Evolutionary conservation across 2,888 invertebrate species (phyloP).

Genomic region (Coelinius sp.): DNA sequence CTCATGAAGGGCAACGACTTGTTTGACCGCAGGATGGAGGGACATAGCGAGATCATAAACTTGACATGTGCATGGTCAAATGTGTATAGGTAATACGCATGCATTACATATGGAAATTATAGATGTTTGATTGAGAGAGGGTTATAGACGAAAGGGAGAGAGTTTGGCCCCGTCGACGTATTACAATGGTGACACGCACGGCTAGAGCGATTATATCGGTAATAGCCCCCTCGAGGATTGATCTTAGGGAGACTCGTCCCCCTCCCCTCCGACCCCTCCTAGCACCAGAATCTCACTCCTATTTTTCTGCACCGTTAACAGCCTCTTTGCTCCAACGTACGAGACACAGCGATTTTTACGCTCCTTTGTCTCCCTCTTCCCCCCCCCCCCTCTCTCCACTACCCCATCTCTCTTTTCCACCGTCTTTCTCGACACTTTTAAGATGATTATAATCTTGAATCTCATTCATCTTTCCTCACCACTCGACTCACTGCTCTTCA

Average conservation of each 20-base stretch:
- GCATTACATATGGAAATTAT: constrained; percentile 7
- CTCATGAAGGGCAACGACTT: not conserved
- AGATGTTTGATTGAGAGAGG: constrained; percentile 17
- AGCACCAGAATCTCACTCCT: constrained; percentile 1
- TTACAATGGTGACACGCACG: constrained; percentile 56
- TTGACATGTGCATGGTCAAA: constrained; percentile 2
- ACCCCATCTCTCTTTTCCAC: not conserved
- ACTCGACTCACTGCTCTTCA: constrained; percentile 8
- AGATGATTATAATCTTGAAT: constrained; percentile 28
- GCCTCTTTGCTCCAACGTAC: constrained; percentile 20
- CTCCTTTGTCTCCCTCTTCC: not conserved
- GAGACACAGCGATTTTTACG: constrained; percentile 13
- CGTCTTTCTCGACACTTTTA: constrained; percentile 26
- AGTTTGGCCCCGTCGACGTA: constrained; percentile 28
- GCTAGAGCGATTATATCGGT: constrained; percentile 58
- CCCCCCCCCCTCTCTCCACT: not conserved
- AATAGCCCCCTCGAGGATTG: constrained; percentile 54
- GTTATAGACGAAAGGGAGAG: constrained; percentile 23
- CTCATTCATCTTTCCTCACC: constrained; percentile 25
- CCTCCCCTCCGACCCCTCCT: not conserved
- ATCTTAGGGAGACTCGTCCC: constrained; percentile 38
- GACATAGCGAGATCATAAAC: not conserved
- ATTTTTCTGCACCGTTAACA: constrained; percentile 23
- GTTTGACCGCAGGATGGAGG: not conserved
- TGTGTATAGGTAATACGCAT: not conserved